Evolutionary conservation across 2,888 invertebrate species (phyloP), one percentile per base, ranked within the genome.

Genomic region (Microdon myrmicae): DNA sequence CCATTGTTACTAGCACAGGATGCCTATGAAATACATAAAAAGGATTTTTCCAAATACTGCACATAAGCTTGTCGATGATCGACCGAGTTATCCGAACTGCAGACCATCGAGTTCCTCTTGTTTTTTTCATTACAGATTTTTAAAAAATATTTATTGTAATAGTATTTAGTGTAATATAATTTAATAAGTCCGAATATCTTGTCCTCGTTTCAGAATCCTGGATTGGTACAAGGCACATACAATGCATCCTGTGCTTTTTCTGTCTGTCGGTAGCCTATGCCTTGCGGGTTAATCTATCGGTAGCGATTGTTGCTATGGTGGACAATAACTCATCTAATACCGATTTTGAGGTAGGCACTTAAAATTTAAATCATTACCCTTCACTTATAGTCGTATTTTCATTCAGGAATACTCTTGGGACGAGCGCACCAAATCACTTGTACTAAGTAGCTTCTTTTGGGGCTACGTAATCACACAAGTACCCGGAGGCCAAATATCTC

Each of bases 271-370:
- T 87, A 20, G 84, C 86, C 34, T 88, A 87, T 71, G 84, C 84
- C 3, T 83, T 87, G 69, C 81, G 90, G 37, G 85, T 89, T 28
- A 86, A 86, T 69, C 82, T 90, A 71, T 88, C 86, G 1, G 87
- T 90, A 6, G 89, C 87, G 0, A 82, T 90, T 44, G 85, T 90
- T 2, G 89, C 89, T 14, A 90, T 90, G 89, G 85, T 86, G 1
- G 84, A 86, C 67, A 72, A 72, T 1, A 72, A 75, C 2, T 72
- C 79, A 1, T 78, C 76, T 9, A 77, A 80, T 69, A 75, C 77
- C 2, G 76, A 79, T 68, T 79, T 81, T 61, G 72, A 77, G 68
- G 83, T 84, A 75, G 76, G 60, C 67, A 7, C 7, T 29, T 41
- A n/a, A 7, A 17, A 34, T 12, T 10, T 23, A 4, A 3, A 4